Evolutionary conservation across 2,113 vertebrate species (phyloP), one percentile per base, ranked within the genome.

Genomic region (Antigone vipio): DNA sequence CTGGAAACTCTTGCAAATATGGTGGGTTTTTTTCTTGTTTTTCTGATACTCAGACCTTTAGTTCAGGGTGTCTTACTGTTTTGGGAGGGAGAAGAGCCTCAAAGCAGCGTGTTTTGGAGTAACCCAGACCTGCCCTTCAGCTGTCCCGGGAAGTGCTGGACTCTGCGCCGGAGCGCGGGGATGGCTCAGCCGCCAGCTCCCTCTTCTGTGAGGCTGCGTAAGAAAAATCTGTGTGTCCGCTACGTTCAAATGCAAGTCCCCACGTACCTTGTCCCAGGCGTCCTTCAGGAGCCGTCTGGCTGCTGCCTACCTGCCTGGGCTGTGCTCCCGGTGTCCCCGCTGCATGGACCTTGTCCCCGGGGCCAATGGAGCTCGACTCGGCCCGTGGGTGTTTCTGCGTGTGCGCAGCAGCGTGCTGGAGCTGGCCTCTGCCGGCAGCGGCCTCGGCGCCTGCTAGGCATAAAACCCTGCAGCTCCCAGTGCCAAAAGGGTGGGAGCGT

Each of bases 61-160:
- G 26, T 20, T 27, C 47, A 35, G 32, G 15, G 29, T 9, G 22
- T 6, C 11, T 45, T 34, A 2, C 4, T 11, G 40, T 21, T 15
- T 9, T 4, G 22, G 44, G 18, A 64, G 16, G 29, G 29, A 34
- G 58, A 11, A 59, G 12, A 40, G 29, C 47, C 58, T 21, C 8
- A 4, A 10, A n/a, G 24, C 66, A 53, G 78, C 5, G 3, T 24
- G n/a, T n/a, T 0, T 0, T 1, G 59, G 8, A 27, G 12, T 13
- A 21, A 15, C 7, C 1, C 50, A 14, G 55, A 15, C 2, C 74
- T 85, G 92, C 66, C 90, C 95, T 91, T 85, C 38, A 66, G 84
- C 56, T 5, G 23, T 7, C 44, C 34, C 45, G 4, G 53, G 35
- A 6, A 58, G 52, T 12, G 7, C 52, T 1, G 58, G 3, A 18